These are phyloP conservation scores for Ariopsis seemanni DNA, from an alignment of 2,113 vertebrate species.

Conservation along the genomic window DNA sequence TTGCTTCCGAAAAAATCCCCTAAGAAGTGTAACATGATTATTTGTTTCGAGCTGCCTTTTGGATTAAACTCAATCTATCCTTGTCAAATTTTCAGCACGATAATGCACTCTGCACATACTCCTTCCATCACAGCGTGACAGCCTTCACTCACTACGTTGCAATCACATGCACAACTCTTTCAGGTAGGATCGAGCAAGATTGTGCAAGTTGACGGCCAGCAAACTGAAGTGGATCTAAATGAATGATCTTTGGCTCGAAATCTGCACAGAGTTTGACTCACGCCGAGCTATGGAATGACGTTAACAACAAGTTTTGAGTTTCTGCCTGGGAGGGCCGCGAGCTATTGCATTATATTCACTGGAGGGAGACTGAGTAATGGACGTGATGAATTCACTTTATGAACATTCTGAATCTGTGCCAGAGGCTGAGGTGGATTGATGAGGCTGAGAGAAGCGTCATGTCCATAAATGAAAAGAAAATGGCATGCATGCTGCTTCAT, in stretches of 20 bases:
- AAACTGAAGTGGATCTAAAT: background rate
- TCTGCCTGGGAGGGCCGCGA: constrained; percentile 34
- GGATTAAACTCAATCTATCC: background rate
- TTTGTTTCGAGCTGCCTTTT: background rate
- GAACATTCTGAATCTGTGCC: constrained; percentile 26
- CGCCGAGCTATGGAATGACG: constrained; percentile 27
- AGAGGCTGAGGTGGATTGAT: constrained; percentile 26
- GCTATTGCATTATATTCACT: constrained; percentile 37
- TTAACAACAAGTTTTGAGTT: constrained; percentile 40
- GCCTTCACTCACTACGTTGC: background rate
- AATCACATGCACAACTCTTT: background rate
- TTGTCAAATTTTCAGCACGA: background rate
- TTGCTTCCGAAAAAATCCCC: background rate
- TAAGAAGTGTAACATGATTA: background rate
- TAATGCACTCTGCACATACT: background rate
- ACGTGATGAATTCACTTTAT: constrained; percentile 46
- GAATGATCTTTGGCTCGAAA: background rate
- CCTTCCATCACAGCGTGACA: background rate
- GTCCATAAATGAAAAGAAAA: constrained; percentile 9
- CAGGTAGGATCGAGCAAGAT: constrained; percentile 4
- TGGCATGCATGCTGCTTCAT: constrained; percentile 7
- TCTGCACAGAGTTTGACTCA: constrained; percentile 3
- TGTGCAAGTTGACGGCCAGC: background rate
- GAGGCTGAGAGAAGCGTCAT: constrained; percentile 33
- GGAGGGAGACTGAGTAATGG: constrained; percentile 46